Evolutionary conservation across 1,140 invertebrate genomes (phyloP).

Genomic region (Pseudobourletiella spinata): DNA sequence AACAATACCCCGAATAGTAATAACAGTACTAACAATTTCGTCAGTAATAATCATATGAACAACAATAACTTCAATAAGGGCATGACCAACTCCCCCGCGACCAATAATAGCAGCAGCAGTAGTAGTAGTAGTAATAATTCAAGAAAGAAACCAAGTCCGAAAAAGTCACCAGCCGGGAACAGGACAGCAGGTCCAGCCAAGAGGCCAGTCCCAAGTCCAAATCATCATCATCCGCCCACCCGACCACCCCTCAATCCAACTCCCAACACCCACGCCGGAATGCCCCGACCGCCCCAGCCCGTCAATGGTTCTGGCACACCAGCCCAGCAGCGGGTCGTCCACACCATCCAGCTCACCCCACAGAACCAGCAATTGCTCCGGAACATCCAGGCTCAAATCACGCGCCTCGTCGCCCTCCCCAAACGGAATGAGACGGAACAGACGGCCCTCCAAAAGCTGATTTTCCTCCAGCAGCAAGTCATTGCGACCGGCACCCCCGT

Average conservation of each 20-base stretch:
- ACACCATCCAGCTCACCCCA: conserved; percentile 32
- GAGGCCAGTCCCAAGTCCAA: no score
- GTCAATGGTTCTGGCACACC: neutral
- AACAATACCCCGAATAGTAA: neutral
- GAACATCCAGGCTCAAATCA: conserved; percentile 33
- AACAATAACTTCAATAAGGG: neutral
- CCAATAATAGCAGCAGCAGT: neutral
- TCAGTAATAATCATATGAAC: neutral
- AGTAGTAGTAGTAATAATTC: neutral
- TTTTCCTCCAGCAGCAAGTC: conserved; percentile 32
- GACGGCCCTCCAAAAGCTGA: conserved; percentile 33
- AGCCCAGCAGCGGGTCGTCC: conserved; percentile 21
- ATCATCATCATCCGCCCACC: no score
- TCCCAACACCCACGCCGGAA: no score
- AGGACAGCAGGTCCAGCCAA: no score
- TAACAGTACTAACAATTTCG: neutral
- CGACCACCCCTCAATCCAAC: no score
- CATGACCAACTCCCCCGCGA: neutral
- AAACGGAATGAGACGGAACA: conserved; percentile 29
- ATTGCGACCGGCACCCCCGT: conserved; percentile 32
- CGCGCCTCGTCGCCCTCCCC: conserved; percentile 20
- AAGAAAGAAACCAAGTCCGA: neutral
- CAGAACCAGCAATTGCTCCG: conserved; percentile 32
- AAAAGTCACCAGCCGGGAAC: neutral
- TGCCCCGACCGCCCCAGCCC: no score